phyloP scores from a whole-genome alignment of 1,140 invertebrate species.

The Maconellicoccus hirsutus region DNA sequence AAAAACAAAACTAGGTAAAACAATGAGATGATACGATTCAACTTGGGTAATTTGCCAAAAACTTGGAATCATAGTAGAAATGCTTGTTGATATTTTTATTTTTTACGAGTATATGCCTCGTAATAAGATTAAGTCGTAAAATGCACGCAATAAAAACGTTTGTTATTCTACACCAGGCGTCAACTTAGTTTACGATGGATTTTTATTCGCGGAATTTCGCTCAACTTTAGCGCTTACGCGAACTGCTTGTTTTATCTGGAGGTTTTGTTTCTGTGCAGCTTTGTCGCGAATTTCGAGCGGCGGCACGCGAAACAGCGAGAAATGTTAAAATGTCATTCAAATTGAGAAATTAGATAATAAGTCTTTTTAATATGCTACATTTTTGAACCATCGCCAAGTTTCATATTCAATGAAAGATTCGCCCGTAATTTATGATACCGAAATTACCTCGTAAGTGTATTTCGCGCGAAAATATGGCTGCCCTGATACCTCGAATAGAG shows the following conservation, averaged over 20 bases:
- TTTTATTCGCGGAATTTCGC: neutral
- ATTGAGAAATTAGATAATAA: conserved; percentile 4
- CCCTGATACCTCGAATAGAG: too few species aligned
- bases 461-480: neutral
- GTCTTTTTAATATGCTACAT: neutral
- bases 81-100: conserved; percentile 9
- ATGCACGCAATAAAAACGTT: neutral
- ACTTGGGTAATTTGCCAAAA: conserved; percentile 3
- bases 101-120: neutral
- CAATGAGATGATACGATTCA: neutral
- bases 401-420: neutral
- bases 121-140: conserved; percentile 10
- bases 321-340: neutral
- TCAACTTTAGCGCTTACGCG: neutral
- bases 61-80: neutral
- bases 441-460: neutral
- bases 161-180: conserved; percentile 7
- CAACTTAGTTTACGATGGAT: neutral
- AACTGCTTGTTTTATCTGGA: too few species aligned
- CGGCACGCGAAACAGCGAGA: too few species aligned
- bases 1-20: neutral
- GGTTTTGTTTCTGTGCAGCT: neutral
- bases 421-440: neutral
- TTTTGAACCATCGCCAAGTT: neutral
- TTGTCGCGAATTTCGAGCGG: too few species aligned